phyloP scores from a whole-genome alignment of 2,888 invertebrate species.

The Alloscopus bannaensis region DNA sequence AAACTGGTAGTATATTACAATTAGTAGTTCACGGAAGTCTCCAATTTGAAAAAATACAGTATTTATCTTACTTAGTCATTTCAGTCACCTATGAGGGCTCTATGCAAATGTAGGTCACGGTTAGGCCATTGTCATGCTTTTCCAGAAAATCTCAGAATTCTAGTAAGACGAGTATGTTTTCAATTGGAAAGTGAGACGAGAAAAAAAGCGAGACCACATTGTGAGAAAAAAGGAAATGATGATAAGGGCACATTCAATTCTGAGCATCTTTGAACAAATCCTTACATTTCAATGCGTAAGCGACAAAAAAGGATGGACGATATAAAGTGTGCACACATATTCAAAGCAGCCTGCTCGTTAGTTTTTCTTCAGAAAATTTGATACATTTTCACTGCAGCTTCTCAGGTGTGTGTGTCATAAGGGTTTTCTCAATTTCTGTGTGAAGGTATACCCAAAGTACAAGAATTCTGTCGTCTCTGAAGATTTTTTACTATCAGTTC shows the following conservation, averaged over 20 bases:
- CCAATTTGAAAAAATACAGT: not conserved
- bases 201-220: not conserved
- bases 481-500: no score
- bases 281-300: not conserved
- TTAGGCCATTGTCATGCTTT: constrained; percentile 2
- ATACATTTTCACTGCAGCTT: no score
- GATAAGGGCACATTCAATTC: not conserved
- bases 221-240: no score
- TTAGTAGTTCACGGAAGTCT: not conserved
- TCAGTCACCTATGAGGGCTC: not conserved
- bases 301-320: not conserved
- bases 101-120: not conserved
- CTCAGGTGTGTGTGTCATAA: not conserved
- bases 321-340: not conserved
- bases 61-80: not conserved
- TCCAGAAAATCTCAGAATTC: not conserved
- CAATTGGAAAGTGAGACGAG: not conserved
- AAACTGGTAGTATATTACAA: no score
- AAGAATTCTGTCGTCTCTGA: no score
- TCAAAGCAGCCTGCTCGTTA: not conserved
- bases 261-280: not conserved
- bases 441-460: no score
- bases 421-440: no score
- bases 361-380: not conserved
- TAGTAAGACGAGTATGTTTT: not conserved